Evolutionary conservation across 2,797 vertebrate genomes (phyloP), one percentile per base, ranked within the genome.

Genomic region (Oreonectes daqikongensis): DNA sequence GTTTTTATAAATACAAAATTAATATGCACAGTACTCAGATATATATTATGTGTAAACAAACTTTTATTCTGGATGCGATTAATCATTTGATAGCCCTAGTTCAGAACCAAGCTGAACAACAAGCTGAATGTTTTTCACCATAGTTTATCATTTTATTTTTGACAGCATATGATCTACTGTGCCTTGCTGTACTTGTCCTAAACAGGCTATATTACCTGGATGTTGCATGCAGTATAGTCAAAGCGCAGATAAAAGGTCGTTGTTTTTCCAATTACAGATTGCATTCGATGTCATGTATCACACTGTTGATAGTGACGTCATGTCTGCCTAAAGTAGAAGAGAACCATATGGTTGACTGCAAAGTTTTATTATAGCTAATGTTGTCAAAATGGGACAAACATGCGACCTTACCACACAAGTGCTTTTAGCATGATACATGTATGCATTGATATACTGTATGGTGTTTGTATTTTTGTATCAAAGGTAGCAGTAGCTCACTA

Each of bases 261-360:
- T 89, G 88, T 90, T 92, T 93, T 50, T 9, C 90, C 89, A 89
- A 90, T 91, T 91, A 89, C 89, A 90, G 90, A 92, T 92, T 82
- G 86, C 83, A 88, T 90, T 85, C 79, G 87, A 91, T 91, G 90
- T n/a, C 75, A 64, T 53, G 80, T 89, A 90, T 91, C 90, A 83
- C 85, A 87, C 88, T 84, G 78, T 83, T 85, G 85, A 90, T 90
- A 84, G 69, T 88, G 86, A 86, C 85, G 86, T 88, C 83, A 84
- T 77, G 72, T 79, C 64, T 79, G 80, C 85, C 74, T n/a, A n/a
- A 64, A 82, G 82, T 81, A 79, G 75, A 86, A 84, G 30, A 32
- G 3, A 61, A 70, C 67, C 30, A 55, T 35, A 32, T 50, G 44
- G 22, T 26, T 63, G 57, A 2, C 0, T 40, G 5, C 26, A 10